These are phyloP conservation scores for Caenorhabditis remanei DNA, from an alignment of 1,140 invertebrate genomes.

Conservation along the genomic window DNA sequence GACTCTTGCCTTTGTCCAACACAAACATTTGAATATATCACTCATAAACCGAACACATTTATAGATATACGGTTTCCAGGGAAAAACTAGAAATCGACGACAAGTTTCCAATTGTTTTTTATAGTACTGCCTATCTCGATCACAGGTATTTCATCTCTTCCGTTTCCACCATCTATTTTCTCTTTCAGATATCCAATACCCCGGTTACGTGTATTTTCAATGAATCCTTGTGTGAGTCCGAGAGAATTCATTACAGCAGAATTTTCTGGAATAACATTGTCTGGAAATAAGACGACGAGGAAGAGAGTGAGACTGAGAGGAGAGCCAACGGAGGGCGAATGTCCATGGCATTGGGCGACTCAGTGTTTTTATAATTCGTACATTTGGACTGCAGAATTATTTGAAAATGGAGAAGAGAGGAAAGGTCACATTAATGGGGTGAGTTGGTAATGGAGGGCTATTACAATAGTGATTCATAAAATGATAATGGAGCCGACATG, in stretches of 20 bases:
- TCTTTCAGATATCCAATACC: not conserved
- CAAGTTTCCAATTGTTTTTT: conserved; percentile 31
- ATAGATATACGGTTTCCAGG: not conserved
- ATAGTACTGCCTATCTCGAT: conserved; percentile 20
- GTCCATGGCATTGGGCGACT: conserved; percentile 40
- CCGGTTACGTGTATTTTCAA: conserved; percentile 22
- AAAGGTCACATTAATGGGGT: not conserved
- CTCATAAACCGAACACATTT: too few relatives aligned
- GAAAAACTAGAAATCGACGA: conserved; percentile 46
- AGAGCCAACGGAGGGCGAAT: conserved; percentile 33
- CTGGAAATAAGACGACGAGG: not conserved
- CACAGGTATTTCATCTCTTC: not conserved
- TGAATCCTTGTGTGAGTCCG: conserved; percentile 37
- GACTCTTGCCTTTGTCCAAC: too few relatives aligned
- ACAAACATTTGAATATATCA: too few relatives aligned
- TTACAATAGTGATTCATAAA: not conserved
- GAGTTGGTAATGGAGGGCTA: not conserved
- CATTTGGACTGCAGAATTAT: conserved; percentile 16
- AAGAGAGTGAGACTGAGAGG: not conserved
- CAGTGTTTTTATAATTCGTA: conserved; percentile 45
- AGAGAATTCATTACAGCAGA: not conserved
- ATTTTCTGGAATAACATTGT: not conserved
- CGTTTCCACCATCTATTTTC: too few relatives aligned
- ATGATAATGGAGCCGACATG: too few relatives aligned
- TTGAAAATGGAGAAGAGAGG: not conserved